Evolutionary conservation across 2,888 invertebrate genomes (phyloP), one percentile per base, ranked within the genome.

Genomic region (Eubasilissa splendida): DNA sequence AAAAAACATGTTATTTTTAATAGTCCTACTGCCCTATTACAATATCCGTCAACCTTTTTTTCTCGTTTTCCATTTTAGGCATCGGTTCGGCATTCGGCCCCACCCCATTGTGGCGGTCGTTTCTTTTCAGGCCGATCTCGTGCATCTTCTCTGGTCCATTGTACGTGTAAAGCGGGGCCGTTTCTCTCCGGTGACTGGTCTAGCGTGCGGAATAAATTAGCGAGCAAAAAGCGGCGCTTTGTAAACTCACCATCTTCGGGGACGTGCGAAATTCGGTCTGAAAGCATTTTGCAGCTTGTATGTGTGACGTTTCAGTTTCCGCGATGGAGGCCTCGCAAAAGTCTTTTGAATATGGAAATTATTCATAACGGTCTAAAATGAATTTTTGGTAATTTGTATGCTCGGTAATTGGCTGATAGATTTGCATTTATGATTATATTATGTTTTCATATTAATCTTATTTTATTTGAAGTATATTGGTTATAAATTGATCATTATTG

Each of bases 191-290:
- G 52, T 42, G 68, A 50, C 50, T n/a, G 68, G 52, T 68, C 68
- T 68, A 68, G 68, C 68, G 50, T 68, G 68, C 68, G 50, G 68
- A 68, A 68, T 68, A 68, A 68, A 68, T 68, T 68, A 52, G 68
- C 68, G 68, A 42, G 68, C 42, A 50, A 68, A 68, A 50, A 50
- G 68, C 63, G 50, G 68, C 68, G 50, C 68, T 68, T 68, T 68
- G 50, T 68, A 10, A 42, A 33, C 12, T 42, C 50, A 33, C 31
- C 31, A 66, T 50, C 68, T 50, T 12, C 50, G 8, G 58, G 8
- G 68, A 12, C 68, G 50, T 68, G 31, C 68, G 14, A 68, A 68
- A 50, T 68, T 50, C 5, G 68, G 42, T 42, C 42, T 42, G 42
- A 42, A 42, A 42, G 42, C 42, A 42, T 42, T 42, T 7, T 42